These are phyloP conservation scores for Halcyon badia DNA, from an alignment of 2,797 vertebrate species.

Conservation along the genomic window DNA sequence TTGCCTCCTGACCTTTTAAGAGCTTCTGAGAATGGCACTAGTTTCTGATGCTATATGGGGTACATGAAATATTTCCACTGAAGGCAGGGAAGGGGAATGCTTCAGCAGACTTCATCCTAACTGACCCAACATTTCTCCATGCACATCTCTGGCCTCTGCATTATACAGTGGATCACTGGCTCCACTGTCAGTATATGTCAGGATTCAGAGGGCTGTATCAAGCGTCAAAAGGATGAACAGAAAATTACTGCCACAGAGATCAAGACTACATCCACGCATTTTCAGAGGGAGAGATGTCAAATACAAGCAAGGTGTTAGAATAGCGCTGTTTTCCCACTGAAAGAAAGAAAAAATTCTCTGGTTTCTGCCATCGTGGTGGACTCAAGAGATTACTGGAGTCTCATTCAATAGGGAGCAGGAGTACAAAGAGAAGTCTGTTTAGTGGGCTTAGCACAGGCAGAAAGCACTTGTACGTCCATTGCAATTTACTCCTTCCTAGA, in stretches of 20 bases:
- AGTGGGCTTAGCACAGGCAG: background rate
- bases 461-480: accelerated
- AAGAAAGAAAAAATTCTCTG: background rate
- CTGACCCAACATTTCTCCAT: background rate
- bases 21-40: background rate
- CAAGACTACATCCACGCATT: background rate
- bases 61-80: background rate
- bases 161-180: background rate
- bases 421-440: background rate
- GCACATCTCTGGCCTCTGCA: background rate
- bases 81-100: background rate
- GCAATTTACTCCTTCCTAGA: background rate
- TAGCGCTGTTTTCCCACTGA: background rate
- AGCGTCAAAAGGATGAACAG: accelerated
- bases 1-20: background rate
- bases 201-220: background rate
- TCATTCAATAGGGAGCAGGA: accelerated
- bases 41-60: background rate
- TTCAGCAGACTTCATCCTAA: background rate
- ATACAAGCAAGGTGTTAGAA: background rate
- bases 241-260: background rate
- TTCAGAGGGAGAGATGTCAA: background rate
- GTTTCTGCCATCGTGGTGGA: background rate
- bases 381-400: accelerated
- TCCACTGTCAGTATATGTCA: background rate